phyloP scores from a whole-genome alignment of 2,113 vertebrate genomes.

The Notechis scutatus region DNA sequence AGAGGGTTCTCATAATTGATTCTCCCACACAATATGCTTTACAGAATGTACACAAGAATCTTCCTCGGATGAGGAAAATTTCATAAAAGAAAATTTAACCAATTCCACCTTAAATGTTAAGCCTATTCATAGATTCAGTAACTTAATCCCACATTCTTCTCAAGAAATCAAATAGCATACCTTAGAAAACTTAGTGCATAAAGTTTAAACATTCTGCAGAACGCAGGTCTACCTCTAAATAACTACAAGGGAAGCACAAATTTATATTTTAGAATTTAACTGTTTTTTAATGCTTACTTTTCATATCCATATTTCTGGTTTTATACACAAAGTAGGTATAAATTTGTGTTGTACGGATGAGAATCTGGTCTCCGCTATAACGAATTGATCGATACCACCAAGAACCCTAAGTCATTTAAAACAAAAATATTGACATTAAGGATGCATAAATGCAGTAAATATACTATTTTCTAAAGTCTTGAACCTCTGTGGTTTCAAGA shows the following conservation, averaged over 20 bases:
- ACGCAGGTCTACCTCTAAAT: background rate
- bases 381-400: constrained; percentile 99
- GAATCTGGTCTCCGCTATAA: constrained; percentile 97
- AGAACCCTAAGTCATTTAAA: constrained; percentile 79
- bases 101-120: background rate
- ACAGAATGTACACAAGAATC: background rate
- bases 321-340: constrained; percentile 99
- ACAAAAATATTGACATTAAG: background rate
- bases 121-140: background rate
- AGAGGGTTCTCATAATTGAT: background rate
- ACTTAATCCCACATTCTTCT: background rate
- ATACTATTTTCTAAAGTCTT: background rate
- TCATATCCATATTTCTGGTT: constrained; percentile 99
- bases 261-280: background rate
- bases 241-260: background rate
- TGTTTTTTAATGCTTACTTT: constrained; percentile 79
- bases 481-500: too few species aligned
- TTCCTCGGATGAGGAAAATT: background rate
- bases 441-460: background rate
- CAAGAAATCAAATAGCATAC: background rate
- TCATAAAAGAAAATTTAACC: background rate
- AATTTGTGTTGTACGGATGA: constrained; percentile 97
- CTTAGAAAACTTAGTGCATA: background rate
- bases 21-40: background rate
- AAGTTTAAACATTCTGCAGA: background rate